These are phyloP conservation scores for Campopleginae sp. DNA, from an alignment of 2,888 invertebrate genomes.

Conservation along the genomic window DNA sequence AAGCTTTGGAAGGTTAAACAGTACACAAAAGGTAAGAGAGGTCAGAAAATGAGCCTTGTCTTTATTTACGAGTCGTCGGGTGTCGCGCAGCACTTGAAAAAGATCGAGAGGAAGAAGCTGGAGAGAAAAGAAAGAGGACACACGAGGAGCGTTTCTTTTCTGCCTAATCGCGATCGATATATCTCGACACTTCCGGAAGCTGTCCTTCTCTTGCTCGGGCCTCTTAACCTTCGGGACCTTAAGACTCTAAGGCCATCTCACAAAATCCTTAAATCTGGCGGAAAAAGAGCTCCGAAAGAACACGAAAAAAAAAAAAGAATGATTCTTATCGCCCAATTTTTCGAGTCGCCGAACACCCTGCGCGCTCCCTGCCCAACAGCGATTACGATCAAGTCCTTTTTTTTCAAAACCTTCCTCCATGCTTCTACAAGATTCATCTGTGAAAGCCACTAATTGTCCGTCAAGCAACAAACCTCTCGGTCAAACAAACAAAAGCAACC, in stretches of 20 bases:
- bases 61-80: slow-evolving; percentile 78
- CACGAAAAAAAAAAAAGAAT: slow-evolving; percentile 16
- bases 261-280: slow-evolving; percentile 39
- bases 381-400: slow-evolving; percentile 50
- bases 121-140: slow-evolving; percentile 63
- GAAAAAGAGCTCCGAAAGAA: slow-evolving; percentile 25
- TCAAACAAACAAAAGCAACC: slow-evolving; percentile 56
- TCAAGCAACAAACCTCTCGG: slow-evolving; percentile 32
- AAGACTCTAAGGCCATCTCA: slow-evolving; percentile 8
- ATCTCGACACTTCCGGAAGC: slow-evolving; percentile 83
- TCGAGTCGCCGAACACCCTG: slow-evolving; percentile 55
- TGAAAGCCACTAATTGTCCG: slow-evolving; percentile 61
- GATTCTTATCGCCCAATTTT: slow-evolving; percentile 59
- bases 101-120: background rate
- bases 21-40: slow-evolving; percentile 44
- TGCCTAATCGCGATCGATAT: slow-evolving; percentile 75
- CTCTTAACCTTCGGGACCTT: slow-evolving; percentile 32
- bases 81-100: slow-evolving; percentile 55
- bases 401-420: background rate
- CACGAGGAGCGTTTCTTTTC: slow-evolving; percentile 64
- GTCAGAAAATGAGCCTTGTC: slow-evolving; percentile 64
- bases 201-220: slow-evolving; percentile 78
- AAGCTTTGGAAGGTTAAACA: slow-evolving; percentile 49
- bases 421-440: slow-evolving; percentile 44
- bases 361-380: slow-evolving; percentile 51